Evolutionary conservation across 2,797 vertebrate genomes (phyloP), one percentile per base, ranked within the genome.

Genomic region (Myioborus melanocephalus): DNA sequence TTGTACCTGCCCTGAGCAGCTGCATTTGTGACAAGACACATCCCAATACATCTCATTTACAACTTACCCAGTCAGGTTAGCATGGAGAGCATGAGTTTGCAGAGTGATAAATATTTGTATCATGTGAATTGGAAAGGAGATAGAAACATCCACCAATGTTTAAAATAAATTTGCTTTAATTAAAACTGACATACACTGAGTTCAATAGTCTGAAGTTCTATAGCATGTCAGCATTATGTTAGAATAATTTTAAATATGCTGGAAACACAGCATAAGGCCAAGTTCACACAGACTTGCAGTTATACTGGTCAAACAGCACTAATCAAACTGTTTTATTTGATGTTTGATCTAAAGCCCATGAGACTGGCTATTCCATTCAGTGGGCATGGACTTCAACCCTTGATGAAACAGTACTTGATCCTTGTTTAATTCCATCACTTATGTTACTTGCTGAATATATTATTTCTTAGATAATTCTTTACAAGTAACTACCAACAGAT

Each of bases 271-370:
- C 76, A 37, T 35, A 72, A 83, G n/a, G 14, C 70, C 16, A 26
- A 82, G 44, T 28, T 82, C 80, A 59, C 32, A 30, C 23, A 79
- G 83, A 24, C 47, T 65, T 63, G 50, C 39, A 61, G 72, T 75
- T 90, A 49, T 2, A 41, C 72, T 93, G 79, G 94, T 92, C 92
- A 90, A 87, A 92, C 32, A 79, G 44, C 70, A 77, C 77, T 79
- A 55, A 91, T 65, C 80, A 84, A 89, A 93, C 86, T 82, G 35
- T 44, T 93, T 55, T 82, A 79, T 69, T 56, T 96, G 69, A 68
- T 84, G 83, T 88, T 91, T 87, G 73, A 69, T 83, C 46, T 95
- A 82, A 96, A 87, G 76, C 91, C 59, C 65, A 2, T 13, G 57
- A 69, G 69, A 78, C 21, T 81, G 52, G 26, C 80, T 82, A 12